Conservation (phyloP, 1,140 invertebrate species). For the Heterodera carotae region DNA sequence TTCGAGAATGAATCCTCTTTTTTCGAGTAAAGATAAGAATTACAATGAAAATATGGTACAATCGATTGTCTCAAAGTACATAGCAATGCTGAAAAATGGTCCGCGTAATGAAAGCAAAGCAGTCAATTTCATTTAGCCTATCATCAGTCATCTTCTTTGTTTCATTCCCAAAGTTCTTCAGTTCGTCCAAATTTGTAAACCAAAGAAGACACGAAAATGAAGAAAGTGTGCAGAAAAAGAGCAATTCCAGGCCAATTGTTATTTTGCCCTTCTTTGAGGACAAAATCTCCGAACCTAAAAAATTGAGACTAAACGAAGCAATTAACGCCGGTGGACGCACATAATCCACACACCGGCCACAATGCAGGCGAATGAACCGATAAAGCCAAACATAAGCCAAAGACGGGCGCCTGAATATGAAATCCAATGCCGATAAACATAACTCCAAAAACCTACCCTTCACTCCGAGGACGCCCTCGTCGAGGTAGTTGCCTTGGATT, state of each 20-base stretch:
- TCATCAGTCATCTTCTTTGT: neutral
- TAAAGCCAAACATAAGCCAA: constrained; percentile 95
- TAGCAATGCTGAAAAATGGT: too few species aligned
- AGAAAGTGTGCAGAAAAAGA: constrained; percentile 88
- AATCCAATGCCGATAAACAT: neutral
- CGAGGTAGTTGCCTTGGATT: constrained; percentile 75
- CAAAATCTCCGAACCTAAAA: constrained; percentile 73
- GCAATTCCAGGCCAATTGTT: constrained; percentile 73
- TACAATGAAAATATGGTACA: too few species aligned
- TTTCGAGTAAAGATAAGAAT: too few species aligned
- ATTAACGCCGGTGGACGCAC: constrained; percentile 72
- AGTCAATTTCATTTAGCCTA: too few species aligned
- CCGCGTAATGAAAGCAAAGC: too few species aligned
- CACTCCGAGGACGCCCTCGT: constrained; percentile 82
- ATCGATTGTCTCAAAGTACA: too few species aligned
- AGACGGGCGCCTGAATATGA: constrained; percentile 75
- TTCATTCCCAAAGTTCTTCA: constrained; percentile 72
- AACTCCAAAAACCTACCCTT: constrained; percentile 67
- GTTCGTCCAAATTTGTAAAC: constrained; percentile 87
- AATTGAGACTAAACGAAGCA: constrained; percentile 78
- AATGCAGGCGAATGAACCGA: constrained; percentile 89
- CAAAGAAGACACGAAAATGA: constrained; percentile 86
- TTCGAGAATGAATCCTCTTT: too few species aligned
- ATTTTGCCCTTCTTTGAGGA: constrained; percentile 55
- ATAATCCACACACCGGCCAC: constrained; percentile 94